A percentile compares a stretch with the other conserved stretches of the same genome.
Conservation (phyloP, 2,797 vertebrate species). For the Coendou prehensilis region DNA sequence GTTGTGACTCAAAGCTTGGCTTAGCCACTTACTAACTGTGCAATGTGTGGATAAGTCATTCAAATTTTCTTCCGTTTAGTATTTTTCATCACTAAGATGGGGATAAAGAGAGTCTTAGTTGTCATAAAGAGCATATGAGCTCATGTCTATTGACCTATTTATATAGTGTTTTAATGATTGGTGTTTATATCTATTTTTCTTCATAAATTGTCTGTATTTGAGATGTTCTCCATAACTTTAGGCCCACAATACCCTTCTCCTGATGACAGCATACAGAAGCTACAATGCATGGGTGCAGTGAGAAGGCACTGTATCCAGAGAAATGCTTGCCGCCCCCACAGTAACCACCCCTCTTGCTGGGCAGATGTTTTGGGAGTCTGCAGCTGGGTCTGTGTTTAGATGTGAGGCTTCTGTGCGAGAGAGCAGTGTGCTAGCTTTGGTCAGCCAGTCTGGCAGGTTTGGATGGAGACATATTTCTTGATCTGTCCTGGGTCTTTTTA, state of each 20-base stretch:
- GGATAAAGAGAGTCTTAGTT: background rate
- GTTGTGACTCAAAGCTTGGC: background rate
- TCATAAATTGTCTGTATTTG: background rate
- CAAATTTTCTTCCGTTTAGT: background rate
- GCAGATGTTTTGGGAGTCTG: background rate
- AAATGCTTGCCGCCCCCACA: background rate
- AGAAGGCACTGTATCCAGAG: background rate
- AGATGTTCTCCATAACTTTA: background rate
- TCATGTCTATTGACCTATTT: background rate
- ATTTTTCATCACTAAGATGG: conserved; percentile 33
- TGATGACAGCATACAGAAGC: background rate
- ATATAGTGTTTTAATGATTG: background rate
- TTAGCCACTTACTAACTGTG: background rate
- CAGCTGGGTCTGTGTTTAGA: background rate
- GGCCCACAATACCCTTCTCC: background rate
- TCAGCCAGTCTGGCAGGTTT: background rate
- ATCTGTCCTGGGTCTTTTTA: background rate
- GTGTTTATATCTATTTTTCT: background rate
- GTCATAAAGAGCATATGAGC: background rate
- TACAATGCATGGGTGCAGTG: background rate
- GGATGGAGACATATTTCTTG: background rate
- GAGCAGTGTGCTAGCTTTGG: background rate
- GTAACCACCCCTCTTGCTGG: background rate
- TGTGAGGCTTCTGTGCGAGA: background rate
- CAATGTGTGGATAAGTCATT: background rate